Conservation (phyloP, 2,888 invertebrate species). For the Koerneria pararmatus region DNA sequence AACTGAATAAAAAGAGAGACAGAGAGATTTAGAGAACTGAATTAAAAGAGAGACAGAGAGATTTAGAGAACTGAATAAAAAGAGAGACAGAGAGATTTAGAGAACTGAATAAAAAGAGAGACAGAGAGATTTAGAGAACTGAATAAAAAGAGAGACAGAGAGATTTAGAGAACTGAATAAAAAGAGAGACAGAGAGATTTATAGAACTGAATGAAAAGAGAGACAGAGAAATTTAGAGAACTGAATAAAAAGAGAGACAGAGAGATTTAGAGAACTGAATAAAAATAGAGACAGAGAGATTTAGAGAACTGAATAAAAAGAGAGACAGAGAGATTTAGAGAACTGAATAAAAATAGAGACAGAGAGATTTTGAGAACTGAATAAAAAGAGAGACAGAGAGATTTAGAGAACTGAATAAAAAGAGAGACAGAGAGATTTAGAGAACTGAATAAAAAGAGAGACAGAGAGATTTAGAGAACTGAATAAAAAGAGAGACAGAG, state of each 20-base stretch:
- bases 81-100: conserved; percentile 4
- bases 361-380: no score
- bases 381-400: conserved; percentile 12
- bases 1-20: neutral
- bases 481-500: neutral
- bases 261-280: conserved; percentile 3
- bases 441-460: neutral
- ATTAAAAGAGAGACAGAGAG: conserved; percentile 14
- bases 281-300: neutral
- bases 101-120: neutral
- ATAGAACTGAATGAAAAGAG: no score
- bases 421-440: neutral
- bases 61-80: no score
- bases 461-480: neutral
- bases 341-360: no score
- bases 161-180: neutral
- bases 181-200: no score
- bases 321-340: neutral
- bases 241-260: neutral
- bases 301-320: neutral
- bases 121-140: neutral
- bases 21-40: neutral
- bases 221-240: conserved; percentile 4
- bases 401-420: neutral
- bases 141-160: neutral